Evolutionary conservation across 2,113 vertebrate genomes (phyloP).

Genomic region (Centrocercus urophasianus): DNA sequence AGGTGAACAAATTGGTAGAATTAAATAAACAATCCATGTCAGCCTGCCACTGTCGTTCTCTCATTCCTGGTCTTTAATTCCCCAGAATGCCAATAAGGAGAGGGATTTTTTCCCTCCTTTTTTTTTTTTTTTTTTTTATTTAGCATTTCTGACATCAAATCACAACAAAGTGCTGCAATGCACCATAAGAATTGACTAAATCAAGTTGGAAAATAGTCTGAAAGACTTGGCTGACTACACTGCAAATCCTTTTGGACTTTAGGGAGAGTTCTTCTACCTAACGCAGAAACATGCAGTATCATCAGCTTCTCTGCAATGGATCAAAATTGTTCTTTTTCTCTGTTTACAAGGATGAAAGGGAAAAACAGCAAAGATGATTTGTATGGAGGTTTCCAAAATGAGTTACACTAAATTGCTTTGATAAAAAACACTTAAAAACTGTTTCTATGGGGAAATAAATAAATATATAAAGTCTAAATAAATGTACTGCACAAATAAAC

Average conservation of each 20-base stretch:
- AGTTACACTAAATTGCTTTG: neutral
- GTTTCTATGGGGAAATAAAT: neutral
- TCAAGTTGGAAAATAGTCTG: constrained; percentile 64
- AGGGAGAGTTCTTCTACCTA: constrained; percentile 34
- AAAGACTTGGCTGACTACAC: constrained; percentile 52
- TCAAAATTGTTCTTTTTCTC: constrained; percentile 4
- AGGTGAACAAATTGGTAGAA: constrained; percentile 89
- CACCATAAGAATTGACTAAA: constrained; percentile 45
- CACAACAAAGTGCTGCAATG: constrained; percentile 46
- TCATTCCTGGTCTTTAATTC: constrained; percentile 46
- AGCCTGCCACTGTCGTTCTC: constrained; percentile 35
- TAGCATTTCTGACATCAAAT: constrained; percentile 2
- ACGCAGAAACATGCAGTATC: neutral
- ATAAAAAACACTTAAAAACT: neutral
- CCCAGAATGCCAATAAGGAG: constrained; percentile 45
- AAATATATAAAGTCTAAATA: neutral
- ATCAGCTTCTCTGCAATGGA: constrained; percentile 9
- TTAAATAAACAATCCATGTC: constrained; percentile 83
- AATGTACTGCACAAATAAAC: neutral
- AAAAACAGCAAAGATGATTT: neutral
- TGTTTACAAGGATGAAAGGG: neutral
- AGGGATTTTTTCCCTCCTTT: neutral
- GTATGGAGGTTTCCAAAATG: constrained; percentile 17
- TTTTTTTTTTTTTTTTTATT: neutral
- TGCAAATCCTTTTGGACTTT: constrained; percentile 65